A percentile compares a stretch with the other conserved stretches of the same genome.
Conservation (phyloP, 2,888 invertebrate species). For the Phortica magna region DNA sequence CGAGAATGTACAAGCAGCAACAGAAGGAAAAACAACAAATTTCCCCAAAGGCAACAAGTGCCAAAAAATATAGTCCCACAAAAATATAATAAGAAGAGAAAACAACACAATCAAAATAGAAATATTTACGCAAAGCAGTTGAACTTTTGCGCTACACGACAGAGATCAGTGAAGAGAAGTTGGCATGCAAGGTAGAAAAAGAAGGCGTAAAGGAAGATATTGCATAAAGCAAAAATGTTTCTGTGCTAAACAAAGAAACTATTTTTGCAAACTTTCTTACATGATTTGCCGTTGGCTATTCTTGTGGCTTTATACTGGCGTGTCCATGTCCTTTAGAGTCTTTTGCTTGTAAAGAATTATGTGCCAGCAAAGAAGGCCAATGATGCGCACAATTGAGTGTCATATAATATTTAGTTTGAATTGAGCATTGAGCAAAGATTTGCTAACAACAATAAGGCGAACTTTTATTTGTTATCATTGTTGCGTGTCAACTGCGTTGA, state of each 20-base stretch:
- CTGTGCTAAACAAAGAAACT: not conserved
- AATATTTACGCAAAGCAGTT: slow-evolving; percentile 5
- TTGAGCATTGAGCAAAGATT: not conserved
- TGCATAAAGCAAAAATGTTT: slow-evolving; percentile 19
- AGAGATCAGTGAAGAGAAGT: not conserved
- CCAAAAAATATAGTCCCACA: slow-evolving; percentile 42
- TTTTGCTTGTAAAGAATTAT: slow-evolving; percentile 29
- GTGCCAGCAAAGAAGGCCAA: slow-evolving; percentile 61
- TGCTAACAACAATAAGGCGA: not conserved
- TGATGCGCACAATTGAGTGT: slow-evolving; percentile 71
- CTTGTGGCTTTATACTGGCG: slow-evolving; percentile 49
- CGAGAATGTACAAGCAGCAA: not conserved
- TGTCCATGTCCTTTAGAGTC: slow-evolving; percentile 11
- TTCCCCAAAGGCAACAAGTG: slow-evolving; percentile 67
- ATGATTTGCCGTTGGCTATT: not conserved
- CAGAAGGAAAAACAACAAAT: slow-evolving; percentile 52
- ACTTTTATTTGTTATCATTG: slow-evolving; percentile 67
- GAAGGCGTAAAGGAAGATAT: not conserved
- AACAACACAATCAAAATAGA: not conserved
- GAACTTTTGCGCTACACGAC: not conserved
- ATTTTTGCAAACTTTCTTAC: slow-evolving; percentile 9
- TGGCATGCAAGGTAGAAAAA: not conserved
- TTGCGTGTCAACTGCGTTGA: slow-evolving; percentile 61
- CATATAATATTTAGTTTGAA: slow-evolving; percentile 48
- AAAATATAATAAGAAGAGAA: not conserved